Evolutionary conservation across 2,888 invertebrate species (phyloP), one percentile per base, ranked within the genome.

Genomic region (Sialis fuliginosa): DNA sequence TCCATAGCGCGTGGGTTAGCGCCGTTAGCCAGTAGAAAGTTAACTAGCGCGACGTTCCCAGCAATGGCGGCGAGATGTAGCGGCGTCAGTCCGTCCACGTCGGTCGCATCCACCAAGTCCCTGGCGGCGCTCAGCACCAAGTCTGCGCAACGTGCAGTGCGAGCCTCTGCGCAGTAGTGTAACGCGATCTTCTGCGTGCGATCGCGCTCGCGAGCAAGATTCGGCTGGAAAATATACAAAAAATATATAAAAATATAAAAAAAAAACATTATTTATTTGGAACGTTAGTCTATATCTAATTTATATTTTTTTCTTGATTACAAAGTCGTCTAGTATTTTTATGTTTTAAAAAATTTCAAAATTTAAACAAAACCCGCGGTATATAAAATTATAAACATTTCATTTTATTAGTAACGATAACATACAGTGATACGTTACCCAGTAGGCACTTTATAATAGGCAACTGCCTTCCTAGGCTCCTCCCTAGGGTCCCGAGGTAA

Each of bases 51-150:
- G 57, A 83, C 79, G 63, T 90, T 89, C 45, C 93, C 93, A 53
- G 90, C 88, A 60, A 93, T 93, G 51, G 93, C 92, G 31, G 96
- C 93, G 58, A 96, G 76, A 67, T 96, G 92, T 47, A 98, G 74
- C 7, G 96, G 86, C 7, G 96, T 92, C 62, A 93, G 88, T 50
- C 96, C 96, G 65, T 96, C 93, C 55, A 89, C 85, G 63, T 95
- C 93, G 40, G 81, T 75, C 37, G 81, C 79, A 63, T 87, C 83
- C 49, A 92, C 75, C 53, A 93, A 70, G 56, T 80, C 79, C n/a
- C 89, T 85, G 55, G 91, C 89, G 45, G 83, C 82, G 69, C 88
- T 79, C 51, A 93, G 76, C 57, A 96, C 54, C 48, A 71, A 60
- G 53, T 75, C 72, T 3, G 77, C 82, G 57, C 85, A 80, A 56